Evolutionary conservation across 2,888 invertebrate species (phyloP), one percentile per base, ranked within the genome.

Genomic region (Fabriciana adippe): DNA sequence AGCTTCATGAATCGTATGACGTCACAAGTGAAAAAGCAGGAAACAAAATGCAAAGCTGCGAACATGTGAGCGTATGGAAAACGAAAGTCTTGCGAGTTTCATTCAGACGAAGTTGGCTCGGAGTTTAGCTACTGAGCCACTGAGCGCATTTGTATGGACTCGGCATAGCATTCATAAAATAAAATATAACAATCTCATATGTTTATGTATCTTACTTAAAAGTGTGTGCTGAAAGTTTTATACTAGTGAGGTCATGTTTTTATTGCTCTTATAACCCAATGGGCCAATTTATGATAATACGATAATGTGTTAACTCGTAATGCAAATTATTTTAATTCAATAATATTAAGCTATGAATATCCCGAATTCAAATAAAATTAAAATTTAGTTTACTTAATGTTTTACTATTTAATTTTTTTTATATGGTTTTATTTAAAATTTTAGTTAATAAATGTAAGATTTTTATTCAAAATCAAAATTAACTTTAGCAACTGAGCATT

Each of bases 11-110:
- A 86, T 83, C 79, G 81, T 76, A 72, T 89, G 90, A 91, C 88
- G 90, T 90, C 88, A 89, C 79, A 78, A 82, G 82, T 81, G 86
- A 89, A 90, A 90, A 91, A 87, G 88, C 88, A 84, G 86, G 84
- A 86, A 90, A 88, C 88, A 89, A 87, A 90, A 89, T 89, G 87
- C 89, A 88, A 88, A 90, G 84, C 88, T 85, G 83, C 79, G 80
- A 86, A 83, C 86, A 88, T 90, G 87, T 90, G 87, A 88, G 87
- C 86, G 90, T 92, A 92, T 89, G 92, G 92, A 93, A 93, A 93
- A 90, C 83, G 93, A 93, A 93, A 93, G 92, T 93, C 86, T 85
- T 86, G 82, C 82, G 79, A 87, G 88, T 88, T 90, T 89, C 92
- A 92, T 92, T 92, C 86, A 92, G 85, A 81, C 83, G 73, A 86